These are phyloP conservation scores for Nothoprocta perdicaria DNA, from an alignment of 2,113 vertebrate genomes.

Conservation along the genomic window DNA sequence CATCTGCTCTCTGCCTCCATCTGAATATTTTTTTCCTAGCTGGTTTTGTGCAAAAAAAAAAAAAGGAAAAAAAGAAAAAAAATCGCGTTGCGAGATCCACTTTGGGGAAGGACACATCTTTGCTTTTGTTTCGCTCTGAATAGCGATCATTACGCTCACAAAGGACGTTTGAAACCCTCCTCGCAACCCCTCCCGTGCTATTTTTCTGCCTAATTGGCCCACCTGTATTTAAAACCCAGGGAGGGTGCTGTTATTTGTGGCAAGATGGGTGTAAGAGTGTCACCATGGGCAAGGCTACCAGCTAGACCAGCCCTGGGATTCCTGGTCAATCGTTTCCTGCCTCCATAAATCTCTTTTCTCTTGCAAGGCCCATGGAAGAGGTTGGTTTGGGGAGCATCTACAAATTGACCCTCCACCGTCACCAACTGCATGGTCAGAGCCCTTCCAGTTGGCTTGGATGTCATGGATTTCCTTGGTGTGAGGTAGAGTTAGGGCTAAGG, in stretches of 20 bases:
- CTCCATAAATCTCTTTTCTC: too few relatives aligned
- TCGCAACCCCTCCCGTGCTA: not conserved
- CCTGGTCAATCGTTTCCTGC: too few relatives aligned
- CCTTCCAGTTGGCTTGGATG: too few relatives aligned
- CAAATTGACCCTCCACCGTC: too few relatives aligned
- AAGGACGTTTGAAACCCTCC: not conserved
- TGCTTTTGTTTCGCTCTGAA: conserved; percentile 57
- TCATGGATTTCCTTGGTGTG: too few relatives aligned
- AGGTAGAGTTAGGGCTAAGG: too few relatives aligned
- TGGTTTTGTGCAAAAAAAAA: not conserved
- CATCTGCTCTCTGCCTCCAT: conserved; percentile 47
- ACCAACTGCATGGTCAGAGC: too few relatives aligned
- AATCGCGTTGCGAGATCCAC: not conserved
- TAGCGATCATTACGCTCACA: not conserved
- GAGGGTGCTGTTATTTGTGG: not conserved
- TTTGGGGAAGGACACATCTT: not conserved
- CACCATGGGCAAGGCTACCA: too few relatives aligned
- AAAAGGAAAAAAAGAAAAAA: not conserved
- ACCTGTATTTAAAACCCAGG: conserved; percentile 19
- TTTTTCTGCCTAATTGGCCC: conserved; percentile 5
- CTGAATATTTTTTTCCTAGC: conserved; percentile 31
- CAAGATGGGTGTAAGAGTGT: not conserved
- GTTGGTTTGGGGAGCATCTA: too few relatives aligned
- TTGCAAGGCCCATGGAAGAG: too few relatives aligned
- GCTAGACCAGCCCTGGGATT: too few relatives aligned